A percentile compares a stretch with the other conserved stretches of the same genome.
phyloP scores from a whole-genome alignment of 2,113 vertebrate species.

The Myotis lucifugus region DNA sequence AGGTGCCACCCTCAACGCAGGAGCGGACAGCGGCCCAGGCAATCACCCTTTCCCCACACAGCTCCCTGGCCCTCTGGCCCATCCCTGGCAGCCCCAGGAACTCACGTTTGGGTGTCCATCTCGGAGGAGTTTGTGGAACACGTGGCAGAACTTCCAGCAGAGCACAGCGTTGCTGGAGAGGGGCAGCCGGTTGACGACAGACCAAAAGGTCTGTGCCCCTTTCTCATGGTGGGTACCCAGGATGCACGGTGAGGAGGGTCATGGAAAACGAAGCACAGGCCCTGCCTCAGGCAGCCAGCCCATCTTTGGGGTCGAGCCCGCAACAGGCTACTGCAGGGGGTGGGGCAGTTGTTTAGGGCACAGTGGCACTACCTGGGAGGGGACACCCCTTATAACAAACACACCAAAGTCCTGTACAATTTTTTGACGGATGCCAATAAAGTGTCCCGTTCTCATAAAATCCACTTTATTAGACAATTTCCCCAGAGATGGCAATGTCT shows the following conservation, averaged over 20 bases:
- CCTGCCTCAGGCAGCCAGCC: background rate
- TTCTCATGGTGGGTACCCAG: slow-evolving; percentile 98
- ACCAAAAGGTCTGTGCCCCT: slow-evolving; percentile 98
- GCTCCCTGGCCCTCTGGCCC: background rate
- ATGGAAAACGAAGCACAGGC: slow-evolving; percentile 82
- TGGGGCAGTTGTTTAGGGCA: too few relatives aligned
- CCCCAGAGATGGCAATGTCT: background rate
- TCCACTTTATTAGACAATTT: background rate
- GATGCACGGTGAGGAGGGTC: slow-evolving; percentile 93
- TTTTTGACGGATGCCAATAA: background rate
- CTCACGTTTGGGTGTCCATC: slow-evolving; percentile 96
- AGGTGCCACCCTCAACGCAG: too few relatives aligned
- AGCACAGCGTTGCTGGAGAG: slow-evolving; percentile 97
- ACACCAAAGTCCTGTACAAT: background rate
- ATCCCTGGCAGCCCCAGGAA: background rate
- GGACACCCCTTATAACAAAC: rapidly evolving
- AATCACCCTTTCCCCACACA: background rate
- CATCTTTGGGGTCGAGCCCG: rapidly evolving
- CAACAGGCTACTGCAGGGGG: rapidly evolving
- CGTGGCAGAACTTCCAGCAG: slow-evolving; percentile 99
- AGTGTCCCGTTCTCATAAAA: background rate
- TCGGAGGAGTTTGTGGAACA: slow-evolving; percentile 98
- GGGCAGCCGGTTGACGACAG: slow-evolving; percentile 93
- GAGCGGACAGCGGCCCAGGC: background rate
- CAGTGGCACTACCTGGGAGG: background rate